Base-by-base conservation (phyloP, 2,797 vertebrate species). In the Coendou prehensilis region DNA sequence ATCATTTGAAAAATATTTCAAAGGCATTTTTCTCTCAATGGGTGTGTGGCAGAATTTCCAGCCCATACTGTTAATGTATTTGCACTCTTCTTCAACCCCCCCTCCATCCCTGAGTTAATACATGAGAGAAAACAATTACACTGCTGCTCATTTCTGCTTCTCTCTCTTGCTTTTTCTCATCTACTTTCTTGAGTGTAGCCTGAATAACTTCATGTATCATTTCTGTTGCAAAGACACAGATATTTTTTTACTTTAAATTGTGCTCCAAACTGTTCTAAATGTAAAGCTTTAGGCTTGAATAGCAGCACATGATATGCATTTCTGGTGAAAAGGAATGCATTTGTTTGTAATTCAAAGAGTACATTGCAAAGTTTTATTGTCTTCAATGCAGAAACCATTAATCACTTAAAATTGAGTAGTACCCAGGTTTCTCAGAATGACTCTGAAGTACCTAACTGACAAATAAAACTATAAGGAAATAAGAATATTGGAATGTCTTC, bases 1-100 rank as follows among this genome's bases (percentile, higher is more conserved):
- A 96, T 98, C 97, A 97, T 91, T 97, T 95, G 88, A 97, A 96
- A 98, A 97, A 93, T 94, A 97, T 96, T 92, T 97, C 63, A 79
- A 93, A 93, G 76, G 71, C 92, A 89, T 94, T 96, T 97, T 95
- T 75, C 8, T 91, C 41, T 98, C 88, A 97, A 91, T 96, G 93
- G 82, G 54, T 93, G 89, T 91, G 85, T 79, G 76, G 92, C 80
- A 96, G 82, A 93, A 93, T 93, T 96, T 96, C 63, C 80, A 96
- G 91, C 30, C 57, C 50, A 78, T 87, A 63, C 81, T 87, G 82
- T 95, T 94, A 76, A 61, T 75, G 64, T 85, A 95, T 91, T 80
- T 82, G 6, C 37, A 88, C 23, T 63, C 45, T 89, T 52, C n/a
- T 52, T 33, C 14, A 50, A 56, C 9, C 37, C 22, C 79, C 26